Conservation (phyloP, 2,797 vertebrate species). For the Poeciliopsis gracilis region DNA sequence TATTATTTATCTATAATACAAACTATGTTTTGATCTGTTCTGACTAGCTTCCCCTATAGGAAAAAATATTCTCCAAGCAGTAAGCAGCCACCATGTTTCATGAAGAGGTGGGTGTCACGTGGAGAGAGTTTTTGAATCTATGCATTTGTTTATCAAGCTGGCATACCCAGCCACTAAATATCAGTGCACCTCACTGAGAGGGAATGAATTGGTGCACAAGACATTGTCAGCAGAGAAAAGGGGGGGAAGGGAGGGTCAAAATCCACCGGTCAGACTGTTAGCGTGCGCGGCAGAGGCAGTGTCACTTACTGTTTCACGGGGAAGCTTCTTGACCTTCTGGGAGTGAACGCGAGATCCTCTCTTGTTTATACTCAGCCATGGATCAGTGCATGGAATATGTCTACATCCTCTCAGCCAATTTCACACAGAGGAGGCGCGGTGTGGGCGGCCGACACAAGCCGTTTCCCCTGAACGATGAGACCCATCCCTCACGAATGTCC, state of each 20-base stretch:
- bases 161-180: constrained; percentile 75
- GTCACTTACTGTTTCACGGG: constrained; percentile 80
- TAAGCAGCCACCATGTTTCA: neutral
- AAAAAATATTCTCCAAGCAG: neutral
- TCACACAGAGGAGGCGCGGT: constrained; percentile 83
- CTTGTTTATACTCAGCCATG: constrained; percentile 85
- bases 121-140: constrained; percentile 33
- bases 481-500: constrained; percentile 80
- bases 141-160: constrained; percentile 74
- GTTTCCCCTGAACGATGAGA: constrained; percentile 78
- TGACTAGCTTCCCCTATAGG: neutral
- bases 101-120: no score
- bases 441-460: constrained; percentile 84
- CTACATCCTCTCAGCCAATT: constrained; percentile 88
- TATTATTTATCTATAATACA: neutral
- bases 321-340: constrained; percentile 82
- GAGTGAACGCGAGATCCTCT: constrained; percentile 77
- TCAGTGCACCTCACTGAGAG: constrained; percentile 74
- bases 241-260: constrained; percentile 54
- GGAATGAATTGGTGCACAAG: constrained; percentile 49
- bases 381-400: constrained; percentile 88
- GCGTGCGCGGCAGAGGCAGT: constrained; percentile 72
- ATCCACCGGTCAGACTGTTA: constrained; percentile 75
- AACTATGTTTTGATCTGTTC: neutral
- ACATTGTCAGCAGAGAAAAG: constrained; percentile 33